Evolutionary conservation across 2,888 invertebrate species (phyloP).

Genomic region (Sylvicola cinctus): DNA sequence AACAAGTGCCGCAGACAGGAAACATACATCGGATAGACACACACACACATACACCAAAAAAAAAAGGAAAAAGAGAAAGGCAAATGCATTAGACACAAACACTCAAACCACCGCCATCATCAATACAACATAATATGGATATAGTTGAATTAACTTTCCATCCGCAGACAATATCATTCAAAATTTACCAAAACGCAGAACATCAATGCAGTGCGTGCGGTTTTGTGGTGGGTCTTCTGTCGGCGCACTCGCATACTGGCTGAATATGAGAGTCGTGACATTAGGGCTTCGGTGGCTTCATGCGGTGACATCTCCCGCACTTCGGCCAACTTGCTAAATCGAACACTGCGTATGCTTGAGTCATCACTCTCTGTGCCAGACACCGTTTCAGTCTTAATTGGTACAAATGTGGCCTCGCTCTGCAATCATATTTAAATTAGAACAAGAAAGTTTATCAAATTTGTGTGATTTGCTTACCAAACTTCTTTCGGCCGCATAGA

Average conservation of each 20-base stretch:
- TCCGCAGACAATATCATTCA: too few relatives aligned
- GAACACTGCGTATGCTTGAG: slow-evolving; percentile 63
- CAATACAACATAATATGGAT: too few relatives aligned
- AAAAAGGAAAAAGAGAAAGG: slow-evolving; percentile 5
- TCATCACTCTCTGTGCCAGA: slow-evolving; percentile 73
- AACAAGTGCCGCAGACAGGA: slow-evolving; percentile 9
- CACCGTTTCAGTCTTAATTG: slow-evolving; percentile 42
- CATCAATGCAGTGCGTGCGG: slow-evolving; percentile 63
- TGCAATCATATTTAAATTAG: slow-evolving; percentile 17
- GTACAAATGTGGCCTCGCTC: slow-evolving; percentile 85
- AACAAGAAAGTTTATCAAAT: not conserved
- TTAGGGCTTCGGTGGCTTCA: slow-evolving; percentile 79
- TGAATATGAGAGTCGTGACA: slow-evolving; percentile 86
- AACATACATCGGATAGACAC: too few relatives aligned
- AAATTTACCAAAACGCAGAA: slow-evolving; percentile 64
- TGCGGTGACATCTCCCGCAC: slow-evolving; percentile 70
- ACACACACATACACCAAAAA: too few relatives aligned
- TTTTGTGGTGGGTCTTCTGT: slow-evolving; percentile 35
- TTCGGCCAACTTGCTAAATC: slow-evolving; percentile 81
- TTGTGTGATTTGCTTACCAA: slow-evolving; percentile 28
- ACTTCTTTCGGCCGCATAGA: slow-evolving; percentile 46
- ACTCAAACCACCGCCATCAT: too few relatives aligned
- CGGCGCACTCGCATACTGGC: slow-evolving; percentile 66
- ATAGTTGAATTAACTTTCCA: too few relatives aligned
- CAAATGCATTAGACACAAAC: slow-evolving; percentile 6